phyloP scores from a whole-genome alignment of 2,888 invertebrate genomes.

The Hartigia nigra region DNA sequence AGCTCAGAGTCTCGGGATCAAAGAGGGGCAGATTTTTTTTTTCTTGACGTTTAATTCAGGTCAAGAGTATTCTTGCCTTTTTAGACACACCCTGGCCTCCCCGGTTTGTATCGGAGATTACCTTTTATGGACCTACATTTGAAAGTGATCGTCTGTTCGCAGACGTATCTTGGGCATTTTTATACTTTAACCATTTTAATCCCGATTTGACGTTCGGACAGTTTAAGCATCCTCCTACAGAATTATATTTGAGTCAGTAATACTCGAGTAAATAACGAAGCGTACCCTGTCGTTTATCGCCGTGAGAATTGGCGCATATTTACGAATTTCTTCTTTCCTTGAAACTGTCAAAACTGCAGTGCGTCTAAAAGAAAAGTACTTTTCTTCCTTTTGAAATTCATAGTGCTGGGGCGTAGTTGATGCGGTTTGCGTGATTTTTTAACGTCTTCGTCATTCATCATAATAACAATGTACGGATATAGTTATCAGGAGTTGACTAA shows the following conservation, averaged over 20 bases:
- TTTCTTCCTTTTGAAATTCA: not conserved
- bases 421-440: not conserved
- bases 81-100: conserved; percentile 53
- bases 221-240: not conserved
- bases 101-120: conserved; percentile 39
- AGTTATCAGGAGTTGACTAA: conserved; percentile 79
- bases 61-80: conserved; percentile 63
- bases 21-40: conserved; percentile 38
- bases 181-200: conserved; percentile 18
- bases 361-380: not conserved
- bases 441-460: not conserved
- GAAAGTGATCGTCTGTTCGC: conserved; percentile 42
- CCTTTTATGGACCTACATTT: conserved; percentile 59
- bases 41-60: conserved; percentile 51
- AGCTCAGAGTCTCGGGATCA: conserved; percentile 58
- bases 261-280: not conserved
- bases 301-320: not conserved
- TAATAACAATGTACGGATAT: conserved; percentile 72
- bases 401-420: not conserved
- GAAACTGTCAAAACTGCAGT: not conserved
- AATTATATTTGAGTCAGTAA: not conserved
- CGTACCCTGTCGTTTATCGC: not conserved
- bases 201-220: conserved; percentile 14
- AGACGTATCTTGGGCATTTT: conserved; percentile 10
- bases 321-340: not conserved